These are phyloP conservation scores for Carassius auratus DNA, from an alignment of 2,113 vertebrate genomes.

Conservation along the genomic window DNA sequence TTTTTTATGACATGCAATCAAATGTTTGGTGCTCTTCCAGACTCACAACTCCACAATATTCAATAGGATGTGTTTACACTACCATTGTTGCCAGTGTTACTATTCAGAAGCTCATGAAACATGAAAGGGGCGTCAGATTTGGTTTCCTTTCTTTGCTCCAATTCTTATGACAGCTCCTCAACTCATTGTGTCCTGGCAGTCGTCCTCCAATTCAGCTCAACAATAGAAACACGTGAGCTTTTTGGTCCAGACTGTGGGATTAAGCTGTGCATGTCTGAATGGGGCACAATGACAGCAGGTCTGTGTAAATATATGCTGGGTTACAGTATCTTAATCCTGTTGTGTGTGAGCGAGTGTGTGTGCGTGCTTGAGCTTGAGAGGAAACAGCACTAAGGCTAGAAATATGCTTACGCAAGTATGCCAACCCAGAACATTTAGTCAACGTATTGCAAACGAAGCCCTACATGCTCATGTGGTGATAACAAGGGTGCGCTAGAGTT, in stretches of 20 bases:
- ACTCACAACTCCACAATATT: background rate
- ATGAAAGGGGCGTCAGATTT: conserved; percentile 25
- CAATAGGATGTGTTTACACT: background rate
- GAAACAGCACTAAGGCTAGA: background rate
- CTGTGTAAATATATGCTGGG: conserved; percentile 31
- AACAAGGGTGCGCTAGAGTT: background rate
- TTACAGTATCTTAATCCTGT: conserved; percentile 39
- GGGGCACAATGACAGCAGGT: conserved; percentile 35
- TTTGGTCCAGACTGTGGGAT: conserved; percentile 52
- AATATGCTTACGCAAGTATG: background rate
- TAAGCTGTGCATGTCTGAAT: conserved; percentile 45
- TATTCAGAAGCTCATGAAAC: conserved; percentile 43
- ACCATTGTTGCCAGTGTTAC: conserved; percentile 14
- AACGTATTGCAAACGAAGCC: background rate
- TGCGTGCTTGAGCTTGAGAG: background rate
- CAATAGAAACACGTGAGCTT: conserved; percentile 44
- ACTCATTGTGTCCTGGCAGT: conserved; percentile 42
- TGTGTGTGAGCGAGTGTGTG: conserved; percentile 20
- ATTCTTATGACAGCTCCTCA: conserved; percentile 47
- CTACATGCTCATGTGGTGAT: background rate
- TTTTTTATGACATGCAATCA: background rate
- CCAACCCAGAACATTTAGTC: background rate
- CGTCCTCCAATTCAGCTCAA: conserved; percentile 35
- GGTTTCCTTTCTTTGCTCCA: conserved; percentile 37
- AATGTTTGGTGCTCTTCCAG: background rate